These are phyloP conservation scores for Melinaea marsaeus DNA, from an alignment of 2,888 invertebrate species.

Conservation along the genomic window DNA sequence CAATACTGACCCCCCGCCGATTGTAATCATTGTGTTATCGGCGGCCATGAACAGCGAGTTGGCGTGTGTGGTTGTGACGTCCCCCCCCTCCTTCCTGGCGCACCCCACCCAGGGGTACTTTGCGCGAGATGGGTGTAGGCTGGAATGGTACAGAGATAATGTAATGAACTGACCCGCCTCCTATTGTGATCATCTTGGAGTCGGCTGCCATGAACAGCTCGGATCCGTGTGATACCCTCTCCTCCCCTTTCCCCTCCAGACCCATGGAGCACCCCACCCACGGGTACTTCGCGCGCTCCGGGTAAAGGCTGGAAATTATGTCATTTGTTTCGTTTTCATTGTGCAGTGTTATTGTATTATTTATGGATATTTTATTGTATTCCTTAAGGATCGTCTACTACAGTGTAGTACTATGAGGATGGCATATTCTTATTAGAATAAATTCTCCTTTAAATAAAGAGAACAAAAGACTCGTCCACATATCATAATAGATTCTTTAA, in stretches of 20 bases:
- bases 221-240: slow-evolving; percentile 87
- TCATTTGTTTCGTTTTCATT: not conserved
- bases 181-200: slow-evolving; percentile 95
- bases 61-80: slow-evolving; percentile 77
- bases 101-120: slow-evolving; percentile 97
- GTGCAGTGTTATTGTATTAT: not conserved
- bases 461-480: too few species aligned
- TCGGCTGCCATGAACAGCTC: slow-evolving; percentile 98
- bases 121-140: slow-evolving; percentile 86
- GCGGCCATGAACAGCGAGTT: slow-evolving; percentile 97
- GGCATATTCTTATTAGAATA: too few species aligned
- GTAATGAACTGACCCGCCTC: slow-evolving; percentile 88
- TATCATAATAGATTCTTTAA: too few species aligned
- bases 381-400: not conserved
- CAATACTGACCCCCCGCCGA: slow-evolving; percentile 93
- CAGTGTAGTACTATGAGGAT: too few species aligned
- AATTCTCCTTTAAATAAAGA: too few species aligned
- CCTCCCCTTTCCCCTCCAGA: slow-evolving; percentile 71
- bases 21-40: slow-evolving; percentile 93
- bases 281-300: slow-evolving; percentile 92
- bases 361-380: not conserved
- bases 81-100: slow-evolving; percentile 77
- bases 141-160: slow-evolving; percentile 37
- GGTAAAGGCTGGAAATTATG: slow-evolving; percentile 78
- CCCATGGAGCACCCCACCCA: slow-evolving; percentile 89